Evolutionary conservation across 2,888 invertebrate genomes (phyloP).

Genomic region (Tachina lurida): DNA sequence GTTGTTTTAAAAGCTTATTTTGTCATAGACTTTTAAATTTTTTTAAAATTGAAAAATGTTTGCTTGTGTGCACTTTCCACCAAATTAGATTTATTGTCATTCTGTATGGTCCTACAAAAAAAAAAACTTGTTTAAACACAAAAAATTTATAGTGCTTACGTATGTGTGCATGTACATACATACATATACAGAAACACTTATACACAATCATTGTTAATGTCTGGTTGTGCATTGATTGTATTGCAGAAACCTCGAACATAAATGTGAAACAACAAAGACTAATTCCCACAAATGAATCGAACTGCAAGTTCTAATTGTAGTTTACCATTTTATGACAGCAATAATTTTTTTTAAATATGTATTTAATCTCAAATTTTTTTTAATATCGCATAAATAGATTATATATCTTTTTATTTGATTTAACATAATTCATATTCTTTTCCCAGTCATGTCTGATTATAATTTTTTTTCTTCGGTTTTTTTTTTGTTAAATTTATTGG

Average conservation of each 20-base stretch:
- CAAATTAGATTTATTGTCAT: constrained; percentile 68
- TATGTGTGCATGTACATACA: background rate
- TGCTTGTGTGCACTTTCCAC: constrained; percentile 47
- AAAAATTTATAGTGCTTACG: background rate
- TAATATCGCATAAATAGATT: background rate
- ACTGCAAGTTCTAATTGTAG: background rate
- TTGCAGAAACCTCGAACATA: background rate
- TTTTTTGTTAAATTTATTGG: too few species aligned
- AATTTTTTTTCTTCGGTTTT: too few species aligned
- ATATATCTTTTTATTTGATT: too few species aligned
- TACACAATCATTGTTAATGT: background rate
- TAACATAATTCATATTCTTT: too few species aligned
- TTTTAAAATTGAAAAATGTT: background rate
- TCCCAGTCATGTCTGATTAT: too few species aligned
- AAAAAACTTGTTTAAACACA: constrained; percentile 24
- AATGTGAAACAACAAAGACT: background rate
- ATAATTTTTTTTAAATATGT: background rate
- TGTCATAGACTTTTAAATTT: constrained; percentile 50
- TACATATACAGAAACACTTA: background rate
- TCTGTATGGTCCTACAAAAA: constrained; percentile 49
- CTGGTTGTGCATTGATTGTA: background rate
- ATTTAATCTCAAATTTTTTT: background rate
- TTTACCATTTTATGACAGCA: background rate
- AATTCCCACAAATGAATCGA: background rate
- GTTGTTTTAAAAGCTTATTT: constrained; percentile 52